Evolutionary conservation across 1,140 invertebrate genomes (phyloP).

Genomic region (Drosophila varians): DNA sequence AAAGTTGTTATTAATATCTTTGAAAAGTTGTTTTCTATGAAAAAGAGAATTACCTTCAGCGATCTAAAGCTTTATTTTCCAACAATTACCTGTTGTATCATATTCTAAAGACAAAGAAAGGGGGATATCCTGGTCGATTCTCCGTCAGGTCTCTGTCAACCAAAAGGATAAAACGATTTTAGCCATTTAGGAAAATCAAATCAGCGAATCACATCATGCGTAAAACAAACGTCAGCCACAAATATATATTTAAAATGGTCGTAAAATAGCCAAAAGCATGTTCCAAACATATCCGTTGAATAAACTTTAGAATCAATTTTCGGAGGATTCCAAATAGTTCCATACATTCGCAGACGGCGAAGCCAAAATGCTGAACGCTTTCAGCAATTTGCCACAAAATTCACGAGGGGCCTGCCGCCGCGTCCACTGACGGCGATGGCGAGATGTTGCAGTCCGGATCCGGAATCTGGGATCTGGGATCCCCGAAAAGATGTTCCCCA

Average conservation of each 20-base stretch:
- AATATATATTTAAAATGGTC: not conserved
- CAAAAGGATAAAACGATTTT: not conserved
- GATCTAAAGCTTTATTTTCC: too few relatives aligned
- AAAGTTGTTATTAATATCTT: too few relatives aligned
- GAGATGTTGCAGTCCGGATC: not conserved
- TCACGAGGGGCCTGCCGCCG: not conserved
- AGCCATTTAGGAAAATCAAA: not conserved
- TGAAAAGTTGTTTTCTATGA: too few relatives aligned
- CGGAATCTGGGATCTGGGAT: not conserved
- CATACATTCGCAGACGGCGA: not conserved
- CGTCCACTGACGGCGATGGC: not conserved
- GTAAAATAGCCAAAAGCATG: conserved; percentile 1
- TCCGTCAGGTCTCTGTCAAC: not conserved
- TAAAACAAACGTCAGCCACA: conserved; percentile 12
- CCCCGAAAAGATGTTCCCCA: conserved; percentile 22
- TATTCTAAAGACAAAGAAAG: too few relatives aligned
- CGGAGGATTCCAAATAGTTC: not conserved
- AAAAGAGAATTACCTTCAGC: too few relatives aligned
- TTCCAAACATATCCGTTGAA: conserved; percentile 1
- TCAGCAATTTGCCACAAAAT: conserved; percentile 38
- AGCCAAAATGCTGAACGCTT: conserved; percentile 18
- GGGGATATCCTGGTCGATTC: not conserved
- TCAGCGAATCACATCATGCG: conserved; percentile 1
- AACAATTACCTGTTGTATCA: too few relatives aligned
- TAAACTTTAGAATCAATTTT: conserved; percentile 6